Conservation (phyloP, 2,888 invertebrate genomes). For the Agrotis puta region DNA sequence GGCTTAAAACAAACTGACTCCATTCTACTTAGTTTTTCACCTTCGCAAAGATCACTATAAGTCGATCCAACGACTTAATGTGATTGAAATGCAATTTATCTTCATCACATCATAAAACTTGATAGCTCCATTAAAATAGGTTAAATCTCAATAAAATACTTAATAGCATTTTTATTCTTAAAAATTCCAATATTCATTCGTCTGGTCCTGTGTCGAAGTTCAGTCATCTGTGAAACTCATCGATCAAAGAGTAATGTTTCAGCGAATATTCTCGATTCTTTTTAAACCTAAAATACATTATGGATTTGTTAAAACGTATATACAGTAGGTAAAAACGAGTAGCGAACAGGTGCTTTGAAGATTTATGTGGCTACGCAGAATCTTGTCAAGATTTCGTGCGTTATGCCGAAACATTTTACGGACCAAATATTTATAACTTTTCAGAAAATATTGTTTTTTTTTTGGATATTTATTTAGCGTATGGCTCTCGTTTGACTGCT, state of each 20-base stretch:
- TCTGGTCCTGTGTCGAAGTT: conserved; percentile 27
- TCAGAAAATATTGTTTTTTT: no score
- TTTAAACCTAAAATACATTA: conserved; percentile 16
- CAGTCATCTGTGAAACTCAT: conserved; percentile 36
- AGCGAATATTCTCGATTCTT: conserved; percentile 31
- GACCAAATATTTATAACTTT: neutral
- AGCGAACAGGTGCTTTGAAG: neutral
- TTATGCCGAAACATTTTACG: neutral
- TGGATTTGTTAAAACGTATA: neutral
- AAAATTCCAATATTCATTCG: conserved; percentile 46
- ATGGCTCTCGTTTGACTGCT: no score
- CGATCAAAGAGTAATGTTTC: conserved; percentile 45
- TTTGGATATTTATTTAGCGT: no score
- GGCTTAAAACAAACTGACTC: neutral
- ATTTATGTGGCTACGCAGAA: neutral
- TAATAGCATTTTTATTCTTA: conserved; percentile 37
- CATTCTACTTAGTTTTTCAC: neutral
- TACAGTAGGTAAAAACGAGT: neutral
- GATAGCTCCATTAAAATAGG: conserved; percentile 23
- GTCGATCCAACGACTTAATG: neutral
- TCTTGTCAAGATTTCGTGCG: neutral
- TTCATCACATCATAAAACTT: conserved; percentile 26
- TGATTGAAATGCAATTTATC: conserved; percentile 24
- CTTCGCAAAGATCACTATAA: neutral
- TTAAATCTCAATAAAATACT: conserved; percentile 33